phyloP scores from a whole-genome alignment of 53 echinoderm and acorn worm genomes.

The Pentamera pediparva region DNA sequence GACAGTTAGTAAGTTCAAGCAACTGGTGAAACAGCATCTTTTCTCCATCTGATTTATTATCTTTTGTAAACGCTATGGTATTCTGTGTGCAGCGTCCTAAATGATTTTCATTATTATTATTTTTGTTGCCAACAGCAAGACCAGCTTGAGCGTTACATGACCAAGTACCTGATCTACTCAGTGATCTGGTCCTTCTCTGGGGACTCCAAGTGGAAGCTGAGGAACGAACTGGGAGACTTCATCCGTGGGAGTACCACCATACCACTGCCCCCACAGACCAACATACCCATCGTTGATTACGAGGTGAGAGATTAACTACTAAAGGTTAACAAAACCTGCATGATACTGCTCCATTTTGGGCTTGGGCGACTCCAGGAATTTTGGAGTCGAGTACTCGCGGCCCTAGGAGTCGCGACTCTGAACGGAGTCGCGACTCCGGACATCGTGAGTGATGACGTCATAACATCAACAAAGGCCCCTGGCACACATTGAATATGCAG shows the following conservation, averaged over 20 bases:
- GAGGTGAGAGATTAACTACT: constrained; percentile 55
- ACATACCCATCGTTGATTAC: constrained; percentile 79
- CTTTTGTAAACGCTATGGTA: background rate
- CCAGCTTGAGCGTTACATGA: constrained; percentile 86
- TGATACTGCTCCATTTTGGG: background rate
- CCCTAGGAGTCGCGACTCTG: no score
- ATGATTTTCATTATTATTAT: background rate
- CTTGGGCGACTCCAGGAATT: no score
- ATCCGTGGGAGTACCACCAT: constrained; percentile 94
- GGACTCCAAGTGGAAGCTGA: constrained; percentile 85
- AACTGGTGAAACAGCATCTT: no score
- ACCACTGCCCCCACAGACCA: constrained; percentile 79
- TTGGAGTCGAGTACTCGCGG: no score
- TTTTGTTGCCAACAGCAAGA: constrained; percentile 52
- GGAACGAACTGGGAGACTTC: constrained; percentile 85
- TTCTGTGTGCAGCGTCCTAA: no score
- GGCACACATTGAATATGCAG: no score
- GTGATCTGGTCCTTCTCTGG: constrained; percentile 96
- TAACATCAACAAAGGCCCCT: no score
- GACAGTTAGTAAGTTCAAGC: no score
- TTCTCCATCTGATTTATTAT: background rate
- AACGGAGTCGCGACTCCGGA: no score
- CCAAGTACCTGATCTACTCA: constrained; percentile 81
- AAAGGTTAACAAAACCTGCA: background rate
- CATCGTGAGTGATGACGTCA: no score